Percentiles rank a stretch among this genome's conserved stretches.
These are phyloP conservation scores for Cheirogaleus major DNA, from an alignment of 2,797 vertebrate genomes.

Conservation along the genomic window DNA sequence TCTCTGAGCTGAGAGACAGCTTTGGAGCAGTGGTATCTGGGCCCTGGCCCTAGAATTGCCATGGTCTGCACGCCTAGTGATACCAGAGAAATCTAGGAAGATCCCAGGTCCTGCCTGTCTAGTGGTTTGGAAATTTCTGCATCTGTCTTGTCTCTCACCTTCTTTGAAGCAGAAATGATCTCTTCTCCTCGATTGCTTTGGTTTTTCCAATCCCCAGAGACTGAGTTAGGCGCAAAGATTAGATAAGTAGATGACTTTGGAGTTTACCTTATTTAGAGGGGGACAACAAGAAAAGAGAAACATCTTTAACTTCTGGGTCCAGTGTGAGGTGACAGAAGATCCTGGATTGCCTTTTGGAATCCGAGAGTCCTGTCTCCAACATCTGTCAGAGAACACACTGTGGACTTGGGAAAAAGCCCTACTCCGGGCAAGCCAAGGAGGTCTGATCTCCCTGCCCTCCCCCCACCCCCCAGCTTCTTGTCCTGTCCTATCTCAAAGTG, in stretches of 20 bases:
- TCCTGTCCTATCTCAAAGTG: not conserved
- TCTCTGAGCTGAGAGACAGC: not conserved
- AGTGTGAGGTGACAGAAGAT: not conserved
- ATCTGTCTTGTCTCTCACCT: not conserved
- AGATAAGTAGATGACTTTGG: not conserved
- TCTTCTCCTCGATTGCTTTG: not conserved
- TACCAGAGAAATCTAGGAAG: not conserved
- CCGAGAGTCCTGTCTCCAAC: not conserved
- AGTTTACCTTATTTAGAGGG: not conserved
- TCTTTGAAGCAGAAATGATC: not conserved
- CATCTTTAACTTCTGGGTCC: not conserved
- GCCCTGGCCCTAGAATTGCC: not conserved
- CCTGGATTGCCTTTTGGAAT: not conserved
- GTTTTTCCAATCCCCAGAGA: not conserved
- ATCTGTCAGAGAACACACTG: not conserved
- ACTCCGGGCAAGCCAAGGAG: not conserved
- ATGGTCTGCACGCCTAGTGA: not conserved
- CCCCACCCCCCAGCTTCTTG: not conserved
- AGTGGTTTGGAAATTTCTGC: not conserved
- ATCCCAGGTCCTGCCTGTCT: not conserved
- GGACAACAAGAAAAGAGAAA: not conserved
- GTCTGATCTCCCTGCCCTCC: not conserved
- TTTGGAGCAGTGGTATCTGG: not conserved
- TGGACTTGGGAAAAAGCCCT: not conserved
- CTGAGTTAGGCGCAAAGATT: not conserved